Evolutionary conservation across 2,797 vertebrate species (phyloP), one percentile per base, ranked within the genome.

Genomic region (Euthynnus affinis): DNA sequence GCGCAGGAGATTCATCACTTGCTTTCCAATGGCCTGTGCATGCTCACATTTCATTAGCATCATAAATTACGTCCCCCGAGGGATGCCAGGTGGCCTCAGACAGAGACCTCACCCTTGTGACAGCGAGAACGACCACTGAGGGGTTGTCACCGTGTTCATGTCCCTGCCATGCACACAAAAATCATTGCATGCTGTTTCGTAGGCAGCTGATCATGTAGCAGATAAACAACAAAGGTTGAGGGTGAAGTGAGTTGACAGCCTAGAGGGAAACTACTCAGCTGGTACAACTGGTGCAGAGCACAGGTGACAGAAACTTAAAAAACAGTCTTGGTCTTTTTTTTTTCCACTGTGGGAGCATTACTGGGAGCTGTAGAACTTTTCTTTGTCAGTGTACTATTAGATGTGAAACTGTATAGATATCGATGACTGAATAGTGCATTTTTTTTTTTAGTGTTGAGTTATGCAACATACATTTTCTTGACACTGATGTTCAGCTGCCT

Each of bases 31-130:
- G 86, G 83, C 81, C 82, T 80, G 51, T 78, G 76, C 88, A 85
- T 82, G 82, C 84, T 90, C 86, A 85, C 87, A 85, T 91, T 92
- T 93, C 87, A 91, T 93, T 93, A 93, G 83, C 87, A 89, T 93
- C 91, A 90, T 93, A 89, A 91, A 93, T 92, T 80, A 93, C 20
- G 56, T 85, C 78, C 88, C 88, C 49, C 3, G 70, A 83, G 82
- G 81, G 84, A 80, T 79, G 78, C 74, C 85, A 86, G 89, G 89
- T 91, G 88, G 82, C 86, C 77, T 71, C 75, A 83, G 83, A 90
- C 81, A 85, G 74, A 87, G 79, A 85, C 86, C 80, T 87, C 84
- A 74, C 76, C 82, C 78, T 56, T 8, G 68, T 80, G 85, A 89
- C 82, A 74, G 65, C 23, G 4, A 78, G 67, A 76, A 58, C 34